Evolutionary conservation across 1,140 invertebrate species (phyloP).

Genomic region (Dryas iulia): DNA sequence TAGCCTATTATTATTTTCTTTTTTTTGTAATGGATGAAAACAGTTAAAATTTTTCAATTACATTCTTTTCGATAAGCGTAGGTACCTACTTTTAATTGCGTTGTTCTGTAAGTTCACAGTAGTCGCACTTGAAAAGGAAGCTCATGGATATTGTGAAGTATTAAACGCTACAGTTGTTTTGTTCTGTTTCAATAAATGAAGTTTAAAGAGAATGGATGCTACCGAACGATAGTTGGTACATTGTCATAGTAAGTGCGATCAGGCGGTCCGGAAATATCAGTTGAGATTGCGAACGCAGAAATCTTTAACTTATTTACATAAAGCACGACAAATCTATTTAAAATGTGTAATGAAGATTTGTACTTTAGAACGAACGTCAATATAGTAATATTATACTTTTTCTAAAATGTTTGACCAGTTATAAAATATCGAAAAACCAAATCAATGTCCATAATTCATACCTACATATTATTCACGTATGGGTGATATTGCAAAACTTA

Average conservation of each 20-base stretch:
- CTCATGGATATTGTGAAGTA: constrained; percentile 5
- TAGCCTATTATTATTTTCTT: constrained; percentile 25
- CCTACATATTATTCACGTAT: too few relatives aligned
- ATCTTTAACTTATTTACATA: constrained; percentile 36
- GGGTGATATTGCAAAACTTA: too few relatives aligned
- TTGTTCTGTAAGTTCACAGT: constrained; percentile 11
- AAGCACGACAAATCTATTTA: constrained; percentile 23
- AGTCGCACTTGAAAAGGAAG: constrained; percentile 1
- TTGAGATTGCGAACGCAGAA: constrained; percentile 14
- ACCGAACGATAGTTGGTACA: constrained; percentile 6
- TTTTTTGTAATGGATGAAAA: constrained; percentile 26
- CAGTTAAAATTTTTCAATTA: constrained; percentile 22
- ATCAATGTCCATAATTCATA: too few relatives aligned
- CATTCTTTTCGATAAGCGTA: constrained; percentile 13
- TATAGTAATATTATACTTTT: too few relatives aligned
- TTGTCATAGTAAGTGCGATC: constrained; percentile 29
- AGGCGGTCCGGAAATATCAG: constrained; percentile 11
- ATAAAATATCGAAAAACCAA: too few relatives aligned
- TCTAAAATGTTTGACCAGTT: too few relatives aligned
- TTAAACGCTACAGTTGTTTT: constrained; percentile 1
- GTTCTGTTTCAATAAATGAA: constrained; percentile 7
- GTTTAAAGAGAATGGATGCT: constrained; percentile 5
- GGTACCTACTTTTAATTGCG: constrained; percentile 16
- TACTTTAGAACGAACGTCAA: too few relatives aligned
- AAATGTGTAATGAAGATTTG: neutral